These are phyloP conservation scores for Hydrolagus affinis DNA, from an alignment of 2,113 vertebrate genomes.

Conservation along the genomic window DNA sequence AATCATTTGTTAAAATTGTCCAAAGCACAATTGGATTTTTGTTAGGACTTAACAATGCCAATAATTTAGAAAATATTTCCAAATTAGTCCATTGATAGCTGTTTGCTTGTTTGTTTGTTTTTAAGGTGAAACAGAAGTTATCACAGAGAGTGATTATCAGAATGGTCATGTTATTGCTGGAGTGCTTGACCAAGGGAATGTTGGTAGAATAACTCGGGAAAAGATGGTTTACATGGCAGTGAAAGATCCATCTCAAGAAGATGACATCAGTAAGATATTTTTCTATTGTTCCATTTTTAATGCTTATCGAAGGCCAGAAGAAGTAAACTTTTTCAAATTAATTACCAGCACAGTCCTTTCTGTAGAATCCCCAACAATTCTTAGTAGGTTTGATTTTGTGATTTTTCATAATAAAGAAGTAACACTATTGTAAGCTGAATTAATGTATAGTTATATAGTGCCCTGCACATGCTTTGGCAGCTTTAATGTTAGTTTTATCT, in stretches of 20 bases:
- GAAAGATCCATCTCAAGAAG: conserved; percentile 81
- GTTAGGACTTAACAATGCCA: background rate
- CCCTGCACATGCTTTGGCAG: no score
- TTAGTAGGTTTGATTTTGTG: background rate
- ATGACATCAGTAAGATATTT: conserved; percentile 75
- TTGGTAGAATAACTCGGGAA: conserved; percentile 81
- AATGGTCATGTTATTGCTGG: conserved; percentile 78
- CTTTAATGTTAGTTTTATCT: no score
- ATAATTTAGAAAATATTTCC: background rate
- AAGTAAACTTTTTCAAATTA: background rate
- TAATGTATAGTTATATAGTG: no score
- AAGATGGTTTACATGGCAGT: conserved; percentile 99
- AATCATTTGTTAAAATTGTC: no score
- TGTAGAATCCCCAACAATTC: background rate
- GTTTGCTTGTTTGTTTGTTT: conserved; percentile 42
- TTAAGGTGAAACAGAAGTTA: conserved; percentile 90
- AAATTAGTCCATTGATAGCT: no score
- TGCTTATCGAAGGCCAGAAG: background rate
- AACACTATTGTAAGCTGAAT: no score
- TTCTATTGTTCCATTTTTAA: conserved; percentile 33
- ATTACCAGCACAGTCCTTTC: background rate
- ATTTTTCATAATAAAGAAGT: conserved; percentile 3
- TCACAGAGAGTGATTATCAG: conserved; percentile 89
- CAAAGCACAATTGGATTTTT: no score
- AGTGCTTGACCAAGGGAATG: conserved; percentile 72